Base-by-base conservation (phyloP, 2,113 vertebrate genomes). In the Felis catus region DNA sequence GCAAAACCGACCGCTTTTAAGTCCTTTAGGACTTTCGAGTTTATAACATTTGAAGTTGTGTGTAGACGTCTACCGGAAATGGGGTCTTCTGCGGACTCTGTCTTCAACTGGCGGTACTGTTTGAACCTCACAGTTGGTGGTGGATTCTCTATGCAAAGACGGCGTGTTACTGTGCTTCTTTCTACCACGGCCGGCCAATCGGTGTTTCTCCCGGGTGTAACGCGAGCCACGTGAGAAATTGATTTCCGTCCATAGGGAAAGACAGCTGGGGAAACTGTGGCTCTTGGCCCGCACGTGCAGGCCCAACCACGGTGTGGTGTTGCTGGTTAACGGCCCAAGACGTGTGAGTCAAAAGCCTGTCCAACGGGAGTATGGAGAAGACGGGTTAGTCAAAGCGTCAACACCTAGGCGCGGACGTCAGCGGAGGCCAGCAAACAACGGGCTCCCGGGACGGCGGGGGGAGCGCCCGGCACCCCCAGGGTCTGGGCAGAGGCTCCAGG, bases 371-470 rank as follows among this genome's bases (percentile, higher is more conserved):
- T 1, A 33, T 0, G 61, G 86, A 83, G 23, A 41, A 53, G 23
- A 41, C 76, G 7, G 51, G 29, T 71, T 23, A 21, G 87, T 33
- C 21, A 21, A 31, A 19, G 23, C 3, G 70, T 51, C 0, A 91
- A 36, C 45, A 45, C 58, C 84, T 0, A 21, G n/a, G 90, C 9
- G 12, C 0, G 7, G 1, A 51, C 33, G 0, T 4, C 66, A 11
- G 58, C 0, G 1, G 45, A 71, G 21, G 53, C 45, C 3, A 21
- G 10, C 4, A 33, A 15, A 6, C 78, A 1, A 13, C 4, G 0
- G 45, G n/a, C 1, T 1, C 15, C 19, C 0, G 4, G 78, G 9
- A 31, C n/a, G 0, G 15, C 11, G 41, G 1, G 6, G 2, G 45
- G 33, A 41, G 4, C 2, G 4, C 21, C 7, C 1, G 15, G 70